Percentiles rank a stretch among this genome's conserved stretches.
Evolutionary conservation across 2,888 invertebrate genomes (phyloP).

Genomic region (Platycheirus albimanus): DNA sequence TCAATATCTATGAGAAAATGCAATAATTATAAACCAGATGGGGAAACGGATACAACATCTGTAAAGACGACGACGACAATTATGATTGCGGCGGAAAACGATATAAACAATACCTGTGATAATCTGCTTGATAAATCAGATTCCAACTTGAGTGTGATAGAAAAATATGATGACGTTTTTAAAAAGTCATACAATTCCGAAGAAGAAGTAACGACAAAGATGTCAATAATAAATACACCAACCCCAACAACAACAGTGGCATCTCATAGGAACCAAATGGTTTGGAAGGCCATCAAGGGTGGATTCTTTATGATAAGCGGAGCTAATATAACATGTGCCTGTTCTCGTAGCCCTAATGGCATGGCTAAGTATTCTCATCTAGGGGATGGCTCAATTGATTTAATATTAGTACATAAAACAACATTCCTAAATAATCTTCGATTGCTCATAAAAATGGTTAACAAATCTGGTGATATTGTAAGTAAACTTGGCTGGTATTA

Average conservation of each 20-base stretch:
- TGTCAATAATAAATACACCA: too few species aligned
- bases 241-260: slow-evolving; percentile 46
- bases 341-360: slow-evolving; percentile 89
- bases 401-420: slow-evolving; percentile 89
- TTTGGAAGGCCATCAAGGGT: slow-evolving; percentile 87
- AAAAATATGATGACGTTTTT: slow-evolving; percentile 39
- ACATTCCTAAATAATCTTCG: slow-evolving; percentile 88
- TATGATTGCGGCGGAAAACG: slow-evolving; percentile 27
- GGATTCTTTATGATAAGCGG: slow-evolving; percentile 90
- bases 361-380: slow-evolving; percentile 90
- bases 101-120: slow-evolving; percentile 57
- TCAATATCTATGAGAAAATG: slow-evolving; percentile 26
- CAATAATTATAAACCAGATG: slow-evolving; percentile 16
- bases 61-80: neutral
- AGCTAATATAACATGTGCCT: slow-evolving; percentile 90
- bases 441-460: slow-evolving; percentile 86
- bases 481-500: slow-evolving; percentile 80
- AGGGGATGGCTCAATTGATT: slow-evolving; percentile 91
- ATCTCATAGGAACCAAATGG: slow-evolving; percentile 50
- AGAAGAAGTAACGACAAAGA: neutral
- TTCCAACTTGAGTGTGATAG: slow-evolving; percentile 50
- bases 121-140: slow-evolving; percentile 45
- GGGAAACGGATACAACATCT: neutral
- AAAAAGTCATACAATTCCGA: slow-evolving; percentile 35
- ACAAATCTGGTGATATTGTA: slow-evolving; percentile 87